These are phyloP conservation scores for Matsumurasca onukii DNA, from an alignment of 1,140 invertebrate species.

Conservation along the genomic window DNA sequence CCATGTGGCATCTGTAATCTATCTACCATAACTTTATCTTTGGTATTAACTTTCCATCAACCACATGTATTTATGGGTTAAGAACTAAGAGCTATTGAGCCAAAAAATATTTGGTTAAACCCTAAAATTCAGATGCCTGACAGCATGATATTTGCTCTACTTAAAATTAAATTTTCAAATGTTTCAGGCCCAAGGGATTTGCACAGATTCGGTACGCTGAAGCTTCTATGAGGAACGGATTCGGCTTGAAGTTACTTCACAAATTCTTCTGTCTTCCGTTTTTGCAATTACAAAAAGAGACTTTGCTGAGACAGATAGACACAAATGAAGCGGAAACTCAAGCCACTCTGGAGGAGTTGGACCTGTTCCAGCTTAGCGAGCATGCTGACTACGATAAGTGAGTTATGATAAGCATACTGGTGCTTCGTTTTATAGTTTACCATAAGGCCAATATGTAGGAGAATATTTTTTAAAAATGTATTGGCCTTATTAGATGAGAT, in stretches of 20 bases:
- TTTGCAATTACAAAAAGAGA: constrained; percentile 86
- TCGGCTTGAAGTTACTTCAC: constrained; percentile 90
- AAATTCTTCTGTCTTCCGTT: constrained; percentile 98
- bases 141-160: too few species aligned
- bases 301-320: constrained; percentile 83
- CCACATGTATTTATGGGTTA: too few species aligned
- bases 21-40: too few species aligned
- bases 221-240: constrained; percentile 95
- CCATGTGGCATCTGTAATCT: too few species aligned
- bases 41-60: too few species aligned
- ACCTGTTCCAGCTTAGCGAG: constrained; percentile 79
- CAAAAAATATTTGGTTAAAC: too few species aligned
- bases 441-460: too few species aligned
- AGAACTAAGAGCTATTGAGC: too few species aligned
- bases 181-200: constrained; percentile 48
- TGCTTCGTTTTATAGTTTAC: neutral
- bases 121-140: too few species aligned
- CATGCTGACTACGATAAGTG: constrained; percentile 85
- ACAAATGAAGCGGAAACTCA: constrained; percentile 83
- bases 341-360: constrained; percentile 80
- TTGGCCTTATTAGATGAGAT: too few species aligned
- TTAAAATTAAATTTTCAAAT: too few species aligned
- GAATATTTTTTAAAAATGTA: too few species aligned
- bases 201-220: constrained; percentile 85
- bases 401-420: neutral